phyloP scores from a whole-genome alignment of 2,888 invertebrate species.

The Gymnocheta viridis region DNA sequence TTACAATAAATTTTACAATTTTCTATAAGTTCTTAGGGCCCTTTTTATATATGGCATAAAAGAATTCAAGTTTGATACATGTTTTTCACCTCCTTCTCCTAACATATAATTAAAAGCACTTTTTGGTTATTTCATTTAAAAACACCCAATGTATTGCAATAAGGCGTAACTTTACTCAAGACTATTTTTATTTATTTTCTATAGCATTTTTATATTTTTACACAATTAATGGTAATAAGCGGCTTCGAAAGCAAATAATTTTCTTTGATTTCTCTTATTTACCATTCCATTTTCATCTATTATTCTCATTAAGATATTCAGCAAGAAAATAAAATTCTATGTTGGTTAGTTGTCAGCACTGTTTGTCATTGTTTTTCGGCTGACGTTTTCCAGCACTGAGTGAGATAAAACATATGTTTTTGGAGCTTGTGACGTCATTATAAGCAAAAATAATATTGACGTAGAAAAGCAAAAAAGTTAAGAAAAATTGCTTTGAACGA shows the following conservation, averaged over 20 bases:
- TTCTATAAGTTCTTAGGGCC: neutral
- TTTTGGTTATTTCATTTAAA: neutral
- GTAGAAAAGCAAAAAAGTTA: neutral
- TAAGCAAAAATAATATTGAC: neutral
- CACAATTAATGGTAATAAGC: slow-evolving; percentile 38
- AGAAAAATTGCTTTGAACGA: neutral
- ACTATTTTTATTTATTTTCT: slow-evolving; percentile 3
- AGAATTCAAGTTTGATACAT: slow-evolving; percentile 12
- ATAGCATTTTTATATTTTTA: neutral
- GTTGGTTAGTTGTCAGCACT: slow-evolving; percentile 18
- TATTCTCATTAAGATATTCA: slow-evolving; percentile 48
- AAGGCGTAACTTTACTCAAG: neutral
- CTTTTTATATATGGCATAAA: neutral
- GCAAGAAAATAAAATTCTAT: neutral
- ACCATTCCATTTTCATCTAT: slow-evolving; percentile 14
- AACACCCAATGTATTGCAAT: neutral
- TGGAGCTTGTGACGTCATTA: slow-evolving; percentile 49
- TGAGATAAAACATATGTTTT: slow-evolving; percentile 29
- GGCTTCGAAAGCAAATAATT: slow-evolving; percentile 32
- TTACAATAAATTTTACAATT: neutral
- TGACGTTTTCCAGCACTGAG: slow-evolving; percentile 27
- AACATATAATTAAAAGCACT: slow-evolving; percentile 4
- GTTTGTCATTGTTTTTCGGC: neutral
- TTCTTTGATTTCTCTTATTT: slow-evolving; percentile 36
- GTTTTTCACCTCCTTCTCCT: slow-evolving; percentile 37